Conservation (phyloP, 2,888 invertebrate genomes). For the Sarcophaga variegata region DNA sequence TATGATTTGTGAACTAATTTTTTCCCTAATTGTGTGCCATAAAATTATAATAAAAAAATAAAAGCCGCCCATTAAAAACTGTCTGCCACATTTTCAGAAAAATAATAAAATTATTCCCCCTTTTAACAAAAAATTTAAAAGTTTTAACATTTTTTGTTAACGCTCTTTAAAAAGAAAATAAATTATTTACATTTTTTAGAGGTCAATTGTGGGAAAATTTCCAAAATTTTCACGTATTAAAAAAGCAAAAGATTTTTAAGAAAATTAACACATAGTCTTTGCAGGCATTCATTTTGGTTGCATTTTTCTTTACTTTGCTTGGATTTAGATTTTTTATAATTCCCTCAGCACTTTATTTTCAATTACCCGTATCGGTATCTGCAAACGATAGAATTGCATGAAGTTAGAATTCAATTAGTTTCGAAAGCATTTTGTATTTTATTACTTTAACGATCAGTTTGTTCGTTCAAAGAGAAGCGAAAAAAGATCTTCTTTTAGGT, state of each 20-base stretch:
- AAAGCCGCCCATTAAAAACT: not conserved
- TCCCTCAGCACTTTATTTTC: not conserved
- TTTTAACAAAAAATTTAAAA: slow-evolving; percentile 12
- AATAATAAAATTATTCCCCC: not conserved
- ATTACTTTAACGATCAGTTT: slow-evolving; percentile 25
- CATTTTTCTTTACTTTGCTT: not conserved
- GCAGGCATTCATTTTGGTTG: slow-evolving; percentile 7
- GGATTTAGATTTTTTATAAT: not conserved
- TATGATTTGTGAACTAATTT: slow-evolving; percentile 16
- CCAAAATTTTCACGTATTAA: not conserved
- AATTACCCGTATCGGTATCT: slow-evolving; percentile 36
- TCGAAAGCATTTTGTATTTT: slow-evolving; percentile 37
- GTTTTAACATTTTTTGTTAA: not conserved
- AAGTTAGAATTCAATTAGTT: slow-evolving; percentile 60
- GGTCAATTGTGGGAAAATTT: slow-evolving; percentile 38
- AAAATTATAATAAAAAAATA: not conserved
- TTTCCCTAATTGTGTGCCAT: slow-evolving; percentile 24
- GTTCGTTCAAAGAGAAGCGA: not conserved
- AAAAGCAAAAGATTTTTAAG: not conserved
- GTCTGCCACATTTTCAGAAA: not conserved
- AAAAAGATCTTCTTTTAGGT: not conserved
- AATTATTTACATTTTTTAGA: slow-evolving; percentile 28
- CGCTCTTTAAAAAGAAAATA: slow-evolving; percentile 15
- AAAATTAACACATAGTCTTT: too few species aligned
- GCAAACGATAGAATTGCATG: not conserved